phyloP scores from a whole-genome alignment of 2,888 invertebrate genomes.

The Hypercompe scribonia region DNA sequence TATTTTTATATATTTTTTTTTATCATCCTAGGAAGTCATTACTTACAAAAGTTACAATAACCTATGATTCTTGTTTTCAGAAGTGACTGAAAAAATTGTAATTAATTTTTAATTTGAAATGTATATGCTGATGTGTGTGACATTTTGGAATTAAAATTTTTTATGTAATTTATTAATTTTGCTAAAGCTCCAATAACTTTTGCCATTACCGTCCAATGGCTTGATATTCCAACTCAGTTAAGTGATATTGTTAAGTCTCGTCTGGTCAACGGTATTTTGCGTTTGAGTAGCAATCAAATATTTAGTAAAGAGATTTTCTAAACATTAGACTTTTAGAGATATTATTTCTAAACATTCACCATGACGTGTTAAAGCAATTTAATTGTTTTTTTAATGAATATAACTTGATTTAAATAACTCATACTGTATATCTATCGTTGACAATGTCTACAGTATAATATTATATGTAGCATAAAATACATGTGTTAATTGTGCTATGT shows the following conservation, averaged over 20 bases:
- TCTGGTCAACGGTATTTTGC: too few species aligned
- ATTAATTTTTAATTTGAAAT: background rate
- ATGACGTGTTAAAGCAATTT: background rate
- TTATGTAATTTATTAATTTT: too few species aligned
- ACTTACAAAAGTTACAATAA: background rate
- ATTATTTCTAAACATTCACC: background rate
- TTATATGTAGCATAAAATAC: background rate
- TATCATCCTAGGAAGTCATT: background rate
- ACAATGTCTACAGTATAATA: background rate
- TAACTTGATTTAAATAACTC: background rate
- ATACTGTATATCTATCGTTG: background rate
- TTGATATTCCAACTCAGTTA: background rate
- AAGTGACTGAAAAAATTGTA: background rate
- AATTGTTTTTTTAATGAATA: background rate
- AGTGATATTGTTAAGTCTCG: background rate
- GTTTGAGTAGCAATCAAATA: too few species aligned
- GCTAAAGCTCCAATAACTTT: too few species aligned
- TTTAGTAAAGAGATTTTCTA: background rate
- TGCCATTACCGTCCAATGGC: too few species aligned
- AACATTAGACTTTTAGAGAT: background rate
- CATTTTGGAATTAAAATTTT: background rate
- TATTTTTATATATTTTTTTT: slow-evolving; percentile 9
- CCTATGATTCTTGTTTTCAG: background rate
- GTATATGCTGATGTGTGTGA: background rate
- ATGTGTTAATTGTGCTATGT: background rate